Percentiles rank a stretch among this genome's conserved stretches.
phyloP scores from a whole-genome alignment of 2,888 invertebrate species.

The Opisthograptis luteolata region DNA sequence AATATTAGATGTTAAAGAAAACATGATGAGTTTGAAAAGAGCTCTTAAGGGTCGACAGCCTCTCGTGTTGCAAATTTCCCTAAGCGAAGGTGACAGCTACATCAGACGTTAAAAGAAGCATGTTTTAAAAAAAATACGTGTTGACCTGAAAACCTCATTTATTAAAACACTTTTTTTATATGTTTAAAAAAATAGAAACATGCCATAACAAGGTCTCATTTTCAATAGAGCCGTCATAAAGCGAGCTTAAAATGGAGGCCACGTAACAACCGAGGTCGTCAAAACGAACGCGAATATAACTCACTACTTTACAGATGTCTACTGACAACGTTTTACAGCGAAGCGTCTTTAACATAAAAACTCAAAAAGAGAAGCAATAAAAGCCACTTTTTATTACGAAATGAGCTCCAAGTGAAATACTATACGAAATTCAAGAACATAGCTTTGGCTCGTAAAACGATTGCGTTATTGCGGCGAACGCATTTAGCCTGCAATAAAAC shows the following conservation, averaged over 20 bases:
- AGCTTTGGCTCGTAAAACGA: conserved; percentile 64
- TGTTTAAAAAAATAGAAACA: conserved; percentile 6
- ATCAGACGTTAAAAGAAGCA: too few relatives aligned
- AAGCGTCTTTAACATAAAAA: conserved; percentile 36
- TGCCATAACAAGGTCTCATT: conserved; percentile 18
- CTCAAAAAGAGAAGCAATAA: conserved; percentile 38
- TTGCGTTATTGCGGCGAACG: conserved; percentile 70
- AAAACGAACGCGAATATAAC: conserved; percentile 21
- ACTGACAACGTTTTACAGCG: conserved; percentile 32
- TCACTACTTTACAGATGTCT: conserved; percentile 31
- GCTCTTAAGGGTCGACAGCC: too few relatives aligned
- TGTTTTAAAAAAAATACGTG: too few relatives aligned
- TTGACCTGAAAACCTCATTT: too few relatives aligned
- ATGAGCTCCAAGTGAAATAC: conserved; percentile 52
- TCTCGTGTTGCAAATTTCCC: too few relatives aligned
- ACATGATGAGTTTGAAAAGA: too few relatives aligned
- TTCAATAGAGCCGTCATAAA: conserved; percentile 23
- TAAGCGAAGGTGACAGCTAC: too few relatives aligned
- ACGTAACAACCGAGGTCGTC: conserved; percentile 20
- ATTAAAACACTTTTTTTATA: too few relatives aligned
- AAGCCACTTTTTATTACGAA: conserved; percentile 40
- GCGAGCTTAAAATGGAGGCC: conserved; percentile 18
- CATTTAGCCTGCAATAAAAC: conserved; percentile 69
- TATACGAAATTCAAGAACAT: conserved; percentile 61
- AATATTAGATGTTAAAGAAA: too few relatives aligned